phyloP scores from a whole-genome alignment of 2,113 vertebrate genomes.

The Bubalus kerabau region DNA sequence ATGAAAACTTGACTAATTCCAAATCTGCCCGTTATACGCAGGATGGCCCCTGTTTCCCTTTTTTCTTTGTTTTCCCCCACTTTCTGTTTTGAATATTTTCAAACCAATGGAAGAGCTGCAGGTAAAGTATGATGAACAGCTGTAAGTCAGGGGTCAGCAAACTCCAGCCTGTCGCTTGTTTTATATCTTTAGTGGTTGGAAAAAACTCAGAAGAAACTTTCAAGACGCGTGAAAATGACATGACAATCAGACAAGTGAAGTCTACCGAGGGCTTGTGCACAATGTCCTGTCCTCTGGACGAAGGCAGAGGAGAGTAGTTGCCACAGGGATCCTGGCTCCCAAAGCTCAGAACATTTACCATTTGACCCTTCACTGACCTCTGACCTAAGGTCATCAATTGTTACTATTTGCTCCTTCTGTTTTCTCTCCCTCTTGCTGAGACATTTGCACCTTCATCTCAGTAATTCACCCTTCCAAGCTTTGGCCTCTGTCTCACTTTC shows the following conservation, averaged over 20 bases:
- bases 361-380: background rate
- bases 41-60: background rate
- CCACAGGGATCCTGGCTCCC: background rate
- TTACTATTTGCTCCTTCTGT: background rate
- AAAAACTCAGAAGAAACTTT: background rate
- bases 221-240: background rate
- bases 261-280: rapidly evolving
- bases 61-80: background rate
- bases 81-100: background rate
- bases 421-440: background rate
- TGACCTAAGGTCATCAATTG: background rate
- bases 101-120: background rate
- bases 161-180: background rate
- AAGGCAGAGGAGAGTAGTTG: rapidly evolving
- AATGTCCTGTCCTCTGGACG: rapidly evolving
- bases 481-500: background rate
- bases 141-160: background rate
- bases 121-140: background rate
- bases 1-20: background rate
- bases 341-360: background rate
- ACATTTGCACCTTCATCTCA: background rate
- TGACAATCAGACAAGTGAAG: background rate
- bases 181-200: background rate
- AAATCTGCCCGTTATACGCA: background rate
- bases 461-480: background rate